Evolutionary conservation across 2,797 vertebrate genomes (phyloP), one percentile per base, ranked within the genome.

Genomic region (Fundulus diaphanus): DNA sequence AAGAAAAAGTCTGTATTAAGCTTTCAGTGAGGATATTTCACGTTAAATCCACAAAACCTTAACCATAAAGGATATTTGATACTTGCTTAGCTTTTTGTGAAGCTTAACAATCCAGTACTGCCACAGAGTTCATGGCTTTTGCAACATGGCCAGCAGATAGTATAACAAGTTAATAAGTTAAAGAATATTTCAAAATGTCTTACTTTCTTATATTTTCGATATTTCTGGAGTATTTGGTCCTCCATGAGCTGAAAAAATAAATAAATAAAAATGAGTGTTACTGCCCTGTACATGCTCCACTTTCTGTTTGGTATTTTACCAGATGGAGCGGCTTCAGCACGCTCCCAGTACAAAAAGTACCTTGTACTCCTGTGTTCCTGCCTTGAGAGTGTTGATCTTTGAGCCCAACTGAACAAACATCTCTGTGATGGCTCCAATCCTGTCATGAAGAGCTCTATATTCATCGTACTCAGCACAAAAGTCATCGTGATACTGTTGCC

Each of bases 161-260:
- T 29, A 2, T 42, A 37, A 16, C 65, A 16, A 15, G 11, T 37
- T 0, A 71, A 7, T 22, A 61, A 69, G 72, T 49, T 0, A 52
- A 13, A 16, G 29, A 0, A 35, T 67, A 31, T 11, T 8, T 1
- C 15, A 70, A 76, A 2, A 22, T 74, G 63, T 68, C 93, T 93
- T 94, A 97, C 97, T 94, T 96, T 97, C 87, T 95, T 96, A 86
- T 97, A 96, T 85, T 94, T 96, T 70, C 88, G 90, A 90, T 97
- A 97, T 86, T 97, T 96, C 15, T 96, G 92, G 81, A 96, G 90
- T 87, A 97, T 96, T 92, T 96, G 96, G 51, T 95, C 95, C 92
- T 96, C 96, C 88, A 96, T 95, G 11, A 94, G 87, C 96, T 97
- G 92, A 77, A 95, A 95, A 68, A 54, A 52, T 82, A 74, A 7